Conservation (phyloP, 1,140 invertebrate genomes). For the Danaus melanippus region DNA sequence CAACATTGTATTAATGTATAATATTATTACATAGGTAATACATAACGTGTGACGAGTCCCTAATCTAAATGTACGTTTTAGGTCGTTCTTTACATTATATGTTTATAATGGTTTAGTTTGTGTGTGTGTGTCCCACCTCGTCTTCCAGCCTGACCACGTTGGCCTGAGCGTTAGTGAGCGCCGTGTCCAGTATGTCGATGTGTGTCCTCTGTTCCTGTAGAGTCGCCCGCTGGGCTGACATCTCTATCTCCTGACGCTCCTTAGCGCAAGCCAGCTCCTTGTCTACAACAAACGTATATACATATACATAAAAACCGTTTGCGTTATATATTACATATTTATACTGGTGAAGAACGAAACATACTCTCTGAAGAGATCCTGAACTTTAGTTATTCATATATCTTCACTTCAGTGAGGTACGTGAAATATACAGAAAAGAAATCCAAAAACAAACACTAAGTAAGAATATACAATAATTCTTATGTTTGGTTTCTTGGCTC, state of each 20-base stretch:
- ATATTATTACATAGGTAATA: too few species aligned
- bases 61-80: too few species aligned
- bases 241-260: slow-evolving; percentile 92
- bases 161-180: slow-evolving; percentile 90
- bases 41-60: too few species aligned
- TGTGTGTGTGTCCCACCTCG: slow-evolving; percentile 74
- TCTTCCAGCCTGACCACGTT: slow-evolving; percentile 92
- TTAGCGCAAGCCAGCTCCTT: slow-evolving; percentile 90
- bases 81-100: too few species aligned
- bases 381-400: not conserved
- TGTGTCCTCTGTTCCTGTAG: slow-evolving; percentile 92
- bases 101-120: too few species aligned
- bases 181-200: slow-evolving; percentile 93
- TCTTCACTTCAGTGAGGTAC: not conserved
- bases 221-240: slow-evolving; percentile 89
- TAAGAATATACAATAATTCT: too few species aligned
- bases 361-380: too few species aligned
- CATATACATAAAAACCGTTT: not conserved
- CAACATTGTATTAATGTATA: not conserved
- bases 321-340: not conserved
- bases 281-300: slow-evolving; percentile 71
- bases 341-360: not conserved
- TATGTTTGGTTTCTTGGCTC: too few species aligned
- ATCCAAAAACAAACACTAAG: too few species aligned
- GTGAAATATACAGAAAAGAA: too few species aligned